Base-by-base conservation (phyloP, 2,888 invertebrate genomes). In the Macaria liturata region DNA sequence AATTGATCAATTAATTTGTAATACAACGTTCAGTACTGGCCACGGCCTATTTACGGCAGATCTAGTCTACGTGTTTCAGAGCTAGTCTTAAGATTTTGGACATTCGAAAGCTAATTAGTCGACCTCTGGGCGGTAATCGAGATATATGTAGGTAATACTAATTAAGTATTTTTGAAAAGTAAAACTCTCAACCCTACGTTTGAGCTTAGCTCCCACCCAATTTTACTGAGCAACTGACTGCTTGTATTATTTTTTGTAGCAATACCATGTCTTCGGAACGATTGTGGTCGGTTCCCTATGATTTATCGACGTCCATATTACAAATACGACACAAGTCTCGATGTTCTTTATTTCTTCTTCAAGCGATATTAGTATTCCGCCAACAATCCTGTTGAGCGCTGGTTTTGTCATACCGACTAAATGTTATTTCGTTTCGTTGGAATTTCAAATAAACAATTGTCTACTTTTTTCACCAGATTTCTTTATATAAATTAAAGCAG, bases 381-480 rank as follows among this genome's bases (percentile, higher is more conserved):
- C 83, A 90, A 90, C 88, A 88, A 86, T 80, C 81, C 86, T 82
- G 87, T 79, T 81, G 86, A 81, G 82, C 84, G 80, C 75, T 85
- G 87, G 91, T 91, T 91, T 91, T 91, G 90, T 89, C 88, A 91
- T 91, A 87, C 88, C 88, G 86, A 84, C 88, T 86, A 90, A 90
- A 91, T 91, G 90, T 91, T 88, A 88, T 90, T 88, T 90, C 88
- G 79, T 88, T 89, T 90, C 88, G 79, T 88, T 89, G 86, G 91
- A 90, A 90, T 91, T 87, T 86, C 80, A 89, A 89, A 91, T 88
- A 87, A 83, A 89, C 88, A 89, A 88, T 88, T 86, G 84, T 80
- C 65, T 63, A 54, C 54, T 80, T 82, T 83, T 88, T 85, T 81
- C 62, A 69, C 68, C 65, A 61, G 71, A 76, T 81, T 80, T 83